phyloP scores from a whole-genome alignment of 2,888 invertebrate genomes.

The Synergus laeviventris region DNA sequence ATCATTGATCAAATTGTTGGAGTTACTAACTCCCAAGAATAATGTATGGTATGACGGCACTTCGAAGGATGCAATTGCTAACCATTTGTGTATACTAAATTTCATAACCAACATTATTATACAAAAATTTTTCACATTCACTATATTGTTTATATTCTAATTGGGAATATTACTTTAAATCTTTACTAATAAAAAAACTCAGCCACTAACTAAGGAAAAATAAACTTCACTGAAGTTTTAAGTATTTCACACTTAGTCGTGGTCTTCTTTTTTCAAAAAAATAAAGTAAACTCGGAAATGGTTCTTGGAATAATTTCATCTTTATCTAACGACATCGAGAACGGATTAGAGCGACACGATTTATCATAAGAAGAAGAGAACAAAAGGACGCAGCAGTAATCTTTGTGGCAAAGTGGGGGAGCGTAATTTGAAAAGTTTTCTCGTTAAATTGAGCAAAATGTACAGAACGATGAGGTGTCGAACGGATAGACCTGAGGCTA shows the following conservation, averaged over 20 bases:
- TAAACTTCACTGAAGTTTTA: background rate
- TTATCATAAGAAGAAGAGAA: slow-evolving; percentile 52
- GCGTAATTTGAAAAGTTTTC: slow-evolving; percentile 73
- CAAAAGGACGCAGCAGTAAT: slow-evolving; percentile 45
- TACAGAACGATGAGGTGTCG: slow-evolving; percentile 51
- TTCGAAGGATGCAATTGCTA: background rate
- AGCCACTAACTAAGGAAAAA: too few relatives aligned
- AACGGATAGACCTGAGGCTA: slow-evolving; percentile 46
- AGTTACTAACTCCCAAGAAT: slow-evolving; percentile 28
- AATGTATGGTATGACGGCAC: background rate
- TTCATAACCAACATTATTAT: too few relatives aligned
- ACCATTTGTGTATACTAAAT: too few relatives aligned
- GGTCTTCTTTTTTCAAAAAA: background rate
- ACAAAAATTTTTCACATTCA: too few relatives aligned
- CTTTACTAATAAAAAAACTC: background rate
- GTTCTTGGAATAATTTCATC: background rate
- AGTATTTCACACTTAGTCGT: background rate
- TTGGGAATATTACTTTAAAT: too few relatives aligned
- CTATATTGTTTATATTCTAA: too few relatives aligned
- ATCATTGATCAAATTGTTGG: slow-evolving; percentile 31
- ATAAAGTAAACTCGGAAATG: background rate
- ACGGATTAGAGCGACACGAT: slow-evolving; percentile 36
- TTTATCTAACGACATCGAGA: slow-evolving; percentile 3
- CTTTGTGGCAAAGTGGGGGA: slow-evolving; percentile 54
- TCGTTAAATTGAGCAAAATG: slow-evolving; percentile 70